Evolutionary conservation across 2,888 invertebrate species (phyloP).

Genomic region (Glomeris marginata): DNA sequence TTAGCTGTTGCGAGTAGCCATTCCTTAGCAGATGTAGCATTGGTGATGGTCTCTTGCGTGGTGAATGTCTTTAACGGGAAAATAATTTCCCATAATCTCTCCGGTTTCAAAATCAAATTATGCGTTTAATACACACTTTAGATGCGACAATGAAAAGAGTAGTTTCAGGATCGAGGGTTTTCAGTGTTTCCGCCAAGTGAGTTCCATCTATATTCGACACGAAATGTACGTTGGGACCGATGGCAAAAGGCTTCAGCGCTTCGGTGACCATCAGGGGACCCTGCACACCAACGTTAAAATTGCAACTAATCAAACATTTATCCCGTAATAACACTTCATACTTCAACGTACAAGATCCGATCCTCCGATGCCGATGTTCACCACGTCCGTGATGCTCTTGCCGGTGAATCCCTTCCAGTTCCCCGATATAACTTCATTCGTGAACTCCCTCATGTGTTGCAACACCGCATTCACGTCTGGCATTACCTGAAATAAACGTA

Average conservation of each 20-base stretch:
- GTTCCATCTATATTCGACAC: slow-evolving; percentile 99
- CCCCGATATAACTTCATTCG: slow-evolving; percentile 49
- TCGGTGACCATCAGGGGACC: slow-evolving; percentile 99
- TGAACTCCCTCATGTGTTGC: slow-evolving; percentile 87
- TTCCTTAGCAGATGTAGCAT: slow-evolving; percentile 90
- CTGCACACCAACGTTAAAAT: slow-evolving; percentile 26
- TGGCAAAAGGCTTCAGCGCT: slow-evolving; percentile 78
- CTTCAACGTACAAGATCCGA: slow-evolving; percentile 61
- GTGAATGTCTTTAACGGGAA: slow-evolving; percentile 68
- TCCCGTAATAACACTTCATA: neutral
- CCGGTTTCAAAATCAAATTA: neutral
- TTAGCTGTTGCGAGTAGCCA: slow-evolving; percentile 83
- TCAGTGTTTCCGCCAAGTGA: slow-evolving; percentile 84
- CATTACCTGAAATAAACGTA: slow-evolving; percentile 38
- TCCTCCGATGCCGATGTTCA: slow-evolving; percentile 99
- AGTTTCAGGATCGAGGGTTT: slow-evolving; percentile 78
- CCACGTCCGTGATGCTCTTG: slow-evolving; percentile 86
- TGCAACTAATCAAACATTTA: neutral
- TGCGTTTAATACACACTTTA: slow-evolving; percentile 40
- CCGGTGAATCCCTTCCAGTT: slow-evolving; percentile 65
- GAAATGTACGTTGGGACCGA: slow-evolving; percentile 80
- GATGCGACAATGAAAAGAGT: slow-evolving; percentile 97
- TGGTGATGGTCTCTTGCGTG: slow-evolving; percentile 96
- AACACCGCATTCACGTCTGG: slow-evolving; percentile 83
- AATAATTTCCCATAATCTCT: too few species aligned